Evolutionary conservation across 2,888 invertebrate genomes (phyloP).

Genomic region (Mesoligia furuncula): DNA sequence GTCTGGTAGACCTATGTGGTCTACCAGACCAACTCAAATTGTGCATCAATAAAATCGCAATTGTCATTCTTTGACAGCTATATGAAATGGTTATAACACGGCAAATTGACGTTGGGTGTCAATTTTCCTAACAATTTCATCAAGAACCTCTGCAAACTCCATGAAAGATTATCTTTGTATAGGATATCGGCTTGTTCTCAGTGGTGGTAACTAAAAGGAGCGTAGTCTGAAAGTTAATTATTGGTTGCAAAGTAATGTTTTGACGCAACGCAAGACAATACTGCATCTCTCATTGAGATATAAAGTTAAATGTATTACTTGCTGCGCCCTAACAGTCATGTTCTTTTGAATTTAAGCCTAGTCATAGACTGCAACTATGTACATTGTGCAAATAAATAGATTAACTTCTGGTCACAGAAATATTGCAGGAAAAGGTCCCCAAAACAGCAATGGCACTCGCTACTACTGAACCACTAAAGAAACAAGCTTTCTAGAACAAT

Average conservation of each 20-base stretch:
- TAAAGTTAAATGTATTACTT: not conserved
- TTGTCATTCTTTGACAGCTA: not conserved
- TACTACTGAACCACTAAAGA: constrained; percentile 4
- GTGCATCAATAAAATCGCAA: not conserved
- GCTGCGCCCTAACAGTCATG: not conserved
- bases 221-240: not conserved
- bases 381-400: not conserved
- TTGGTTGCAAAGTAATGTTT: not conserved
- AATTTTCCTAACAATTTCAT: not conserved
- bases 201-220: not conserved
- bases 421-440: not conserved
- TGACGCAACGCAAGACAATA: too few relatives aligned
- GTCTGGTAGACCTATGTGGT: too few relatives aligned
- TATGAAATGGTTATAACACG: not conserved
- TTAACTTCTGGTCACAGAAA: not conserved
- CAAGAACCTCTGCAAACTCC: not conserved
- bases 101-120: not conserved
- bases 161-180: not conserved
- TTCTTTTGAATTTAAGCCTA: not conserved
- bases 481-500: constrained; percentile 32
- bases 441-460: not conserved
- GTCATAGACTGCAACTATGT: not conserved
- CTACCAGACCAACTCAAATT: not conserved
- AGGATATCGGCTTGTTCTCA: too few relatives aligned
- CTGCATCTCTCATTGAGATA: not conserved